Base-by-base conservation (phyloP, 1,140 invertebrate species). In the Drosophila obscura region DNA sequence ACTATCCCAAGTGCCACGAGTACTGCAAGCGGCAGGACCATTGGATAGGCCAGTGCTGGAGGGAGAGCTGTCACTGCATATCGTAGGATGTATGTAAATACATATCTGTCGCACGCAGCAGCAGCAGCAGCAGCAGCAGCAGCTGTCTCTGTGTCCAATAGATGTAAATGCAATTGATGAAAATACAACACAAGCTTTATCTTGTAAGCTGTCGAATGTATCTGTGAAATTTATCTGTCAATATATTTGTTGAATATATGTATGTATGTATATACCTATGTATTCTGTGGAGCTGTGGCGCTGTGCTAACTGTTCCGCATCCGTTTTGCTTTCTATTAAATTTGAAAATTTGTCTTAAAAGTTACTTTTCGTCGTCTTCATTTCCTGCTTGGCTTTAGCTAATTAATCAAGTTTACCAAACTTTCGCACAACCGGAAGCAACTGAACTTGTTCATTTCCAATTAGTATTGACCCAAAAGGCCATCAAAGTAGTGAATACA, bases 21-120 rank as follows among this genome's bases (percentile, higher is more conserved):
- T 91, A 91, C 66, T 91, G 90, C 72, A 78, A 80, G 53, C 61
- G 69, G 1, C 72, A 91, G 35, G 77, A 90, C 13, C 90, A 91
- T 39, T 91, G 90, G 90, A 80, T 91, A 44, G 90, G 90, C 2
- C 84, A 90, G 64, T 91, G 90, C 56, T 78, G 88, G 52, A 66
- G 67, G 50, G 74, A 89, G 6, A 83, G 64, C 26, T 91, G 90
- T 43, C 90, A 90, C 49, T 91, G 90, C 48, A 69, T 87, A 22
- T 88, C 81, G 0, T 84, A 62, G 60, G 26, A 11, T 9, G 0
- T 9, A 9, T 2, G 2, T 1, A 7, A 2, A 28, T 28, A 28
- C 2, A 28, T 28, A 28, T 28, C 28, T 28, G 31, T 31, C 31
- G 8, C 8, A 31, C 7, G 28, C 31, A 19, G 1, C 16, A 16